These are phyloP conservation scores for Heliconius hewitsoni DNA, from an alignment of 1,140 invertebrate species.

Conservation along the genomic window DNA sequence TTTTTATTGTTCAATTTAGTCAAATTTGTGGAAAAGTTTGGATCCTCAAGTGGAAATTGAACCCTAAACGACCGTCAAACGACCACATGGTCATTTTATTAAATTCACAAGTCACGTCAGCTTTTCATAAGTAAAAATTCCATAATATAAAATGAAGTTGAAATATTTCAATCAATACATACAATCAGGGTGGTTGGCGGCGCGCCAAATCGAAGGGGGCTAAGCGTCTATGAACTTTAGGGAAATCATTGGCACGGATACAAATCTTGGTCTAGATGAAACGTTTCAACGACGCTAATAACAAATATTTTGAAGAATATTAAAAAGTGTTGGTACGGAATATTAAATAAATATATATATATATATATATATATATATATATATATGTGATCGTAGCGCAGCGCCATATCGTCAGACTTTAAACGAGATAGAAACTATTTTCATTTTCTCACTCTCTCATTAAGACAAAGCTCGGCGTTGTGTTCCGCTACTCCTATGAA, in stretches of 20 bases:
- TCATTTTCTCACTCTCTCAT: no score
- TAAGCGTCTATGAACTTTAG: slow-evolving; percentile 48
- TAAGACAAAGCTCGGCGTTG: no score
- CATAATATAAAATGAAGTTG: slow-evolving; percentile 47
- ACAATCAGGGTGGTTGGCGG: slow-evolving; percentile 54
- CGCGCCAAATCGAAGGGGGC: slow-evolving; percentile 44
- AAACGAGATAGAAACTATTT: no score
- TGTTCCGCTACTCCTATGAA: no score
- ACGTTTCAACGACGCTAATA: slow-evolving; percentile 28
- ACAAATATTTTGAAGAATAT: slow-evolving; percentile 21
- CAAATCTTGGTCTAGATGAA: slow-evolving; percentile 29
- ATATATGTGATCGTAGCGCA: background rate
- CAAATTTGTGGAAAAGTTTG: no score
- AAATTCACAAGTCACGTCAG: background rate
- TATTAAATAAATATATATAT: background rate
- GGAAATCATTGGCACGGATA: slow-evolving; percentile 56
- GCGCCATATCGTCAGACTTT: no score
- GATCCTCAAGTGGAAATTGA: no score
- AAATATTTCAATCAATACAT: slow-evolving; percentile 55
- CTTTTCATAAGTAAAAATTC: background rate
- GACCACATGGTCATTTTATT: background rate
- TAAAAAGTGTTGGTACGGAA: background rate
- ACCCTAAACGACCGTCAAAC: background rate
- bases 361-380: background rate
- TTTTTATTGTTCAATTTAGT: no score